Base-by-base conservation (phyloP, 2,113 vertebrate species). In the Ictidomys tridecemlineatus region DNA sequence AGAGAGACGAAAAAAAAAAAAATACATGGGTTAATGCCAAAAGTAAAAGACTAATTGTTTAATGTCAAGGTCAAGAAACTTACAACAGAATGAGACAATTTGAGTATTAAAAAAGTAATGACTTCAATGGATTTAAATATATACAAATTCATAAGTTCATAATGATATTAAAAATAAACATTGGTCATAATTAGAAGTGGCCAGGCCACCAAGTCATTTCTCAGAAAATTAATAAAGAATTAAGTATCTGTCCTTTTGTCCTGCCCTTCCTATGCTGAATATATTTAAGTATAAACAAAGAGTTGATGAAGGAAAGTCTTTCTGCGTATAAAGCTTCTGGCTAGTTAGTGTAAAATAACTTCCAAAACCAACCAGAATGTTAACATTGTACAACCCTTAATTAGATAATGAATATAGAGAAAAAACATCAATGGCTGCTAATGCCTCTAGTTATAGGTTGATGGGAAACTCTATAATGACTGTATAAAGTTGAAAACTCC, bases 311-410 rank as follows among this genome's bases (percentile, higher is more conserved):
- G 32, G 4, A 58, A 93, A 48, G 22, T 70, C 12, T 14, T 93
- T 94, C 67, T 93, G 4, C 69, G 73, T 85, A 74, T 48, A 70
- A 61, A 72, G 7, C 8, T 85, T 85, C 42, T 37, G 48, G 24
- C 13, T 89, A 96, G 86, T 96, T 67, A 76, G 77, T 87, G 30
- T 22, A 83, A 92, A 96, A 87, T 70, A 53, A 97, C 83, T 89
- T 87, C 45, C 76, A 53, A 92, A 90, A 90, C 86, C 26, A 45
- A 45, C 45, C 45, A 45, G 32, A 95, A 85, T 48, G 67, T 37
- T 4, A 63, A 37, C n/a, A 73, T 10, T 79, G 8, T 79, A 0
- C 2, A 94, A 56, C 7, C 8, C 16, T 92, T 74, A 96, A 85
- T 87, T 91, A 95, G 74, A 93, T n/a, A 82, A 93, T 83, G 7